Evolutionary conservation across 2,113 vertebrate species (phyloP), one percentile per base, ranked within the genome.

Genomic region (Otus sunia): DNA sequence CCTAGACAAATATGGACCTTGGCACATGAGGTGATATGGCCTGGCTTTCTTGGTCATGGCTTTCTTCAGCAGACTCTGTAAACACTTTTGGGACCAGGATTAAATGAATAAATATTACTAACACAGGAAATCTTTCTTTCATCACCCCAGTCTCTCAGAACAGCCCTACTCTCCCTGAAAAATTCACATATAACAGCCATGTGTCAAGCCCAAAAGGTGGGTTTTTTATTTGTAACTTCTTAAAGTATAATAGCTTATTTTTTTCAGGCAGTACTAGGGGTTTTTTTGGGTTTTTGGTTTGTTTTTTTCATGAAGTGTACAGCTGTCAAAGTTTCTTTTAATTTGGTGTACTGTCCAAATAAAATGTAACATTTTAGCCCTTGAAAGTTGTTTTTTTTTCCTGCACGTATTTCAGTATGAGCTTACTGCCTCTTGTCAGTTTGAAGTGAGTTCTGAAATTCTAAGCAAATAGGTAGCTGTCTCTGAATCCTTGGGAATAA

Each of bases 11-110:
- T 20, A 32, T 3, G 4, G 20, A 45, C n/a, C 8, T 45, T 41
- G 69, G 21, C 11, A 20, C 6, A 4, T 3, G 2, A 11, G 5
- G 4, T 52, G 9, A 1, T 50, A 30, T 69, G 26, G 7, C 62
- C 39, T 66, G 60, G 22, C 36, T 66, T 75, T 60, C 45, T 50
- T 36, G 7, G 10, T 60, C 36, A 3, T 41, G 6, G 26, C 45
- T 60, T 69, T 64, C 25, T 75, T 66, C 47, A 56, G 16, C 11
- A n/a, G 52, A 34, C 2, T 69, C 43, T 74, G 14, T 52, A 52
- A 73, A 60, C 15, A 15, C 9, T 75, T 74, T 60, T 75, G 58
- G 34, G 19, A 52, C 34, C 25, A 67, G 49, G 15, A 45, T 62
- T 45, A 79, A 56, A 19, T 52, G 22, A 49, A 10, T 41, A 41